Base-by-base conservation (phyloP, 2,888 invertebrate genomes). In the Orthosia incerta region DNA sequence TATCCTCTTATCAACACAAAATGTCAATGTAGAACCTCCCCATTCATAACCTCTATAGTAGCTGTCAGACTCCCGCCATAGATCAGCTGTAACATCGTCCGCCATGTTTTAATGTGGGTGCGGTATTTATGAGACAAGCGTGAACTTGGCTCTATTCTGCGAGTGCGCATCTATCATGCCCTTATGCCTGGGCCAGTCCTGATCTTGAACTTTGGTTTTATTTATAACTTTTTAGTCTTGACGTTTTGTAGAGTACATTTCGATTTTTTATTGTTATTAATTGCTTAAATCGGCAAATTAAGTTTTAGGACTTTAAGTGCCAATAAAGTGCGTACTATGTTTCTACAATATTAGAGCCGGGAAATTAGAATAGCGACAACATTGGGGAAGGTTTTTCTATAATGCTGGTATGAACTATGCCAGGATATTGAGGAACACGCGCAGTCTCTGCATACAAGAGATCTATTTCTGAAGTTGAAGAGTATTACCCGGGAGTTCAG, bases 111-210 rank as follows among this genome's bases (percentile, higher is more conserved):
- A 50, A 81, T 81, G 64, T 85, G 86, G 76, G 86, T 74, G 51
- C 60, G 15, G 51, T 87, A 78, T 86, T 86, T 86, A 86, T 86
- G 86, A 72, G 82, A 86, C 87, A 82, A 75, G 59, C 59, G 69
- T 78, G 76, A 85, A 85, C 87, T 82, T 85, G 84, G 78, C 79
- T 83, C 78, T 65, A 73, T 83, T 83, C 74, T 74, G 65, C 66
- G 56, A 65, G 23, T n/a, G 53, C 39, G 69, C 82, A 86, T 87
- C 74, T 55, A 85, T 87, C 84, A 88, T 45, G 81, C 82, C 83
- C 83, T 76, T 85, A 87, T 82, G 57, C 12, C 71, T 83, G 48
- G 48, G 50, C 20, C 39, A 53, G 18, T 67, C 70, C 66, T 60
- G 59, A 56, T 71, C 83, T 81, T 83, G 87, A 77, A 81, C 71